Conservation (phyloP, 2,888 invertebrate genomes). For the Hydrotaea diabolus region DNA sequence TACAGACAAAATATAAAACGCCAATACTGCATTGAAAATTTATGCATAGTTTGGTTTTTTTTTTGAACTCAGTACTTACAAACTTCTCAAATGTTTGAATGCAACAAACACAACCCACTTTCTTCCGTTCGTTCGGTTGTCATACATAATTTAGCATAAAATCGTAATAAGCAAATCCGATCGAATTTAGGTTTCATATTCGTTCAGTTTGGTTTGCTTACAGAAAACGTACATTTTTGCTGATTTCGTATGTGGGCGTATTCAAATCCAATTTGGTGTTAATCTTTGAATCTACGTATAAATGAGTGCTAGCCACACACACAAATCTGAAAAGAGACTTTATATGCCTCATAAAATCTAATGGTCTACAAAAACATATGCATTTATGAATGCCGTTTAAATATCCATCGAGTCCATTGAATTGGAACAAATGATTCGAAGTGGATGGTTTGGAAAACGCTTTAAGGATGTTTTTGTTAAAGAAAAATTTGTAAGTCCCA, state of each 20-base stretch:
- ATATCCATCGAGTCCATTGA: neutral
- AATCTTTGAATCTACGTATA: neutral
- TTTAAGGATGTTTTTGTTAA: no score
- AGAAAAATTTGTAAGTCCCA: no score
- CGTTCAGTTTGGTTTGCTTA: neutral
- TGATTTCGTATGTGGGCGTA: conserved; percentile 19
- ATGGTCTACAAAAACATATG: neutral
- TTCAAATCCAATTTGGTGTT: conserved; percentile 34
- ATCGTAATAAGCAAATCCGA: conserved; percentile 51
- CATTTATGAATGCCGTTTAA: neutral
- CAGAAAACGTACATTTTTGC: no score
- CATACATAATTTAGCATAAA: conserved; percentile 59
- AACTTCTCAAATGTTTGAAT: conserved; percentile 17
- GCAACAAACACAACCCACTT: conserved; percentile 56
- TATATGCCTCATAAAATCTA: conserved; percentile 7
- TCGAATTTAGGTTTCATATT: conserved; percentile 40
- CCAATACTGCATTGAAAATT: conserved; percentile 16
- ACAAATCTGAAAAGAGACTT: neutral
- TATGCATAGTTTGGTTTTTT: neutral
- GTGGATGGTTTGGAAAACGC: no score
- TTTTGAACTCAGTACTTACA: neutral
- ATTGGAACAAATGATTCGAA: neutral
- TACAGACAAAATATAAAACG: neutral
- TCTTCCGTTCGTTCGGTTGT: conserved; percentile 56
- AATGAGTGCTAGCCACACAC: no score